Evolutionary conservation across 2,888 invertebrate species (phyloP).

Genomic region (Mythimna albipuncta): DNA sequence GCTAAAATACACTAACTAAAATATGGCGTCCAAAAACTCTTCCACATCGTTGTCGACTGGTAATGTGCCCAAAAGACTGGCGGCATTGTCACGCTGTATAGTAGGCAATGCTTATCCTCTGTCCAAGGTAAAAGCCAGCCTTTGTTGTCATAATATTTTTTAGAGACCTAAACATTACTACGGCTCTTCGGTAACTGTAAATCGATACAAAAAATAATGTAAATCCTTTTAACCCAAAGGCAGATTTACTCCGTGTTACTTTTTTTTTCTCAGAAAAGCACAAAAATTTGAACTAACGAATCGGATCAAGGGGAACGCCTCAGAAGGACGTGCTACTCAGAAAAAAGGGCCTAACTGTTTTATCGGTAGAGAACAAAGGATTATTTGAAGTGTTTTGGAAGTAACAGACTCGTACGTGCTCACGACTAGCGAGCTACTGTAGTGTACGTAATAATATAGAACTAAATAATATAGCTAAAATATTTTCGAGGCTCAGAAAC

Average conservation of each 20-base stretch:
- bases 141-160: not conserved
- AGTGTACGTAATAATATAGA: constrained; percentile 9
- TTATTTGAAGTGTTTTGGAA: constrained; percentile 55
- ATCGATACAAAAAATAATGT: not conserved
- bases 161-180: not conserved
- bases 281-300: constrained; percentile 52
- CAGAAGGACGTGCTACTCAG: constrained; percentile 25
- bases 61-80: no score
- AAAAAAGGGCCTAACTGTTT: constrained; percentile 44
- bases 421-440: constrained; percentile 7
- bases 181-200: not conserved
- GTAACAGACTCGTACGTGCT: constrained; percentile 35
- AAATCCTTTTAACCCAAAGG: not conserved
- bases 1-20: no score
- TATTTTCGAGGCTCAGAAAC: constrained; percentile 5
- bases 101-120: no score
- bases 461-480: not conserved
- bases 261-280: constrained; percentile 19
- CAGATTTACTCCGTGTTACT: not conserved
- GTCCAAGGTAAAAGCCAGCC: no score
- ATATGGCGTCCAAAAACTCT: no score
- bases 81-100: no score
- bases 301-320: constrained; percentile 39
- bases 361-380: constrained; percentile 60
- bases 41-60: no score